phyloP scores from a whole-genome alignment of 1,140 invertebrate genomes.

The Pseudomyrmex gracilis region DNA sequence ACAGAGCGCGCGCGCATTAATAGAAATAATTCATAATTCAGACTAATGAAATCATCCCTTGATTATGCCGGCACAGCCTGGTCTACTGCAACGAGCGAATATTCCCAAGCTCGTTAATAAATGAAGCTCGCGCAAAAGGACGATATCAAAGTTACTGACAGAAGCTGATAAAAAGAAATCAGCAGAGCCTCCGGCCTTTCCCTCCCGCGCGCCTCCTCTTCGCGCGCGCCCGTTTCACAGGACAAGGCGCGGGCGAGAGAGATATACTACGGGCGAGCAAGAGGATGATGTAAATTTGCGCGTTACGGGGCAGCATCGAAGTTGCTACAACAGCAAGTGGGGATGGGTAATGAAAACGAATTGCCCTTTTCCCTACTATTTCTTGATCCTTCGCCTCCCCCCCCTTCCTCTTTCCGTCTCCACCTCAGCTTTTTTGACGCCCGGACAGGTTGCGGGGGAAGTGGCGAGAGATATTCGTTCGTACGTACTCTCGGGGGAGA shows the following conservation, averaged over 20 bases:
- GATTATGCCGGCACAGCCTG: slow-evolving; percentile 31
- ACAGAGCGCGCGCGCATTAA: slow-evolving; percentile 35
- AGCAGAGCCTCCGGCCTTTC: background rate
- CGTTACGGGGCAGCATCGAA: slow-evolving; percentile 66
- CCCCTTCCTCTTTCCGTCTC: background rate
- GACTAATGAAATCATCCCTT: slow-evolving; percentile 56
- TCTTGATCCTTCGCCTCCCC: slow-evolving; percentile 33
- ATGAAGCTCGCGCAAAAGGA: slow-evolving; percentile 44
- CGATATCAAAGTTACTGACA: slow-evolving; percentile 54
- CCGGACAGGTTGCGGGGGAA: slow-evolving; percentile 58
- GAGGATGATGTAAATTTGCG: slow-evolving; percentile 71
- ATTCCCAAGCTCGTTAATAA: slow-evolving; percentile 62
- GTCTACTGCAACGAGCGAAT: slow-evolving; percentile 20
- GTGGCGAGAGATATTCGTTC: slow-evolving; percentile 33
- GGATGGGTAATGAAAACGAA: slow-evolving; percentile 72
- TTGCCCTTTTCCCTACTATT: slow-evolving; percentile 66
- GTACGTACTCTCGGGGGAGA: slow-evolving; percentile 49
- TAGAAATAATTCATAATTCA: slow-evolving; percentile 58
- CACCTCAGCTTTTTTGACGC: slow-evolving; percentile 60
- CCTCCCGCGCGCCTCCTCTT: background rate
- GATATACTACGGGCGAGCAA: slow-evolving; percentile 37
- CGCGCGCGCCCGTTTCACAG: background rate
- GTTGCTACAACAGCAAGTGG: slow-evolving; percentile 31
- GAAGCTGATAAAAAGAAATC: slow-evolving; percentile 70
- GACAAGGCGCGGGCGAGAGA: slow-evolving; percentile 57